Evolutionary conservation across 2,888 invertebrate genomes (phyloP), one percentile per base, ranked within the genome.

Genomic region (Catotricha subobsoleta): DNA sequence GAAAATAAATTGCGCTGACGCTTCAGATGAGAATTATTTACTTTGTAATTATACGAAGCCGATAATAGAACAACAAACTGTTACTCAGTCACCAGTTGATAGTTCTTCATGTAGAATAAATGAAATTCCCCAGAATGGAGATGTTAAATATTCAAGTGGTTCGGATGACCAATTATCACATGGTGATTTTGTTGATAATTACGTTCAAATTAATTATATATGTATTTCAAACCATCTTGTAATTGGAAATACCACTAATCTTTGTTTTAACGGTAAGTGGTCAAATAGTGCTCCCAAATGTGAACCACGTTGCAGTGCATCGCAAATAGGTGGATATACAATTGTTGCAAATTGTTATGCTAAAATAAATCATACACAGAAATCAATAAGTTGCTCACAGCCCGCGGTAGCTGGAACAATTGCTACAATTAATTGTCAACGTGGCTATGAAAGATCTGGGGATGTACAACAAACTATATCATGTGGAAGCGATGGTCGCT

Each of bases 401-500:
- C 33, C 31, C 13, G 40, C 49, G 5, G 13, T n/a, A 3, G 44
- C 47, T 2, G 47, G 47, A 1, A 52, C 51, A 1, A 18, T 28
- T 12, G 52, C 49, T 0, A 39, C 6, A 5, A 34, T 50, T 23
- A 31, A 21, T 1, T 52, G 52, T 36, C 28, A 40, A 23, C n/a
- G 37, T 28, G 46, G 46, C 2, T 46, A 46, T 35, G 19, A 23
- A 16, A 41, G 37, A 39, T 42, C 44, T 3, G 28, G 38, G 12
- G 25, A 40, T 19, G 33, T 34, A n/a, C 28, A 19, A 34, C 40
- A 38, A 7, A n/a, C 16, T 0, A 8, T 43, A 5, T 42, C 20
- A 18, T 60, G 60, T 37, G 44, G 44, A 5, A 34, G 19, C 0
- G 33, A 48, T 43, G 56, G 54, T 2, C 43, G 47, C 27, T 59